A percentile compares a stretch with the other conserved stretches of the same genome.
Conservation (phyloP, 2,888 invertebrate genomes). For the Rotaria magnacalcarata region DNA sequence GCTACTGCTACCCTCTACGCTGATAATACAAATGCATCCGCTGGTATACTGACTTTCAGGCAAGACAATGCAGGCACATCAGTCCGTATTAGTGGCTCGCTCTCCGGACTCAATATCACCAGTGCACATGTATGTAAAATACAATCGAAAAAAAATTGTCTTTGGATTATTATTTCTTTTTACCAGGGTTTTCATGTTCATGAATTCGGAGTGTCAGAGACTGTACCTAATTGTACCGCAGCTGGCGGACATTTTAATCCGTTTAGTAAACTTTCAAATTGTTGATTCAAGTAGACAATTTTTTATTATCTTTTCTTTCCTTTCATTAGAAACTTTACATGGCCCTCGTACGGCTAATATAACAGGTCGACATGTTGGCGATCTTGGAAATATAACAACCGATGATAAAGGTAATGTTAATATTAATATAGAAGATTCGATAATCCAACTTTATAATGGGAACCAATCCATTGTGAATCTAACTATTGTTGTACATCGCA, state of each 20-base stretch:
- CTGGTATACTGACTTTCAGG: not conserved
- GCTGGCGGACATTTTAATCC: slow-evolving; percentile 15
- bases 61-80: not conserved
- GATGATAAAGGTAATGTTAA: not conserved
- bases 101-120: not conserved
- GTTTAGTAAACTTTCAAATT: not conserved
- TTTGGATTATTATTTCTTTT: not conserved
- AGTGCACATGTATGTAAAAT: not conserved
- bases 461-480: not conserved
- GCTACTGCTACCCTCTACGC: not conserved
- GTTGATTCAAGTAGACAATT: too few relatives aligned
- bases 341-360: not conserved
- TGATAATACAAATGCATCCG: not conserved
- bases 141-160: not conserved
- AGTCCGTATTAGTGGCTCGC: not conserved
- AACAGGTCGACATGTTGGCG: not conserved
- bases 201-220: not conserved
- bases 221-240: not conserved
- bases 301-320: too few relatives aligned
- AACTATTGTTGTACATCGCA: not conserved
- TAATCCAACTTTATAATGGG: not conserved
- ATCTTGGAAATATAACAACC: slow-evolving; percentile 14
- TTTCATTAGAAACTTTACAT: not conserved
- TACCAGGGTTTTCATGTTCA: slow-evolving; percentile 16
- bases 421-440: not conserved